Evolutionary conservation across 2,888 invertebrate genomes (phyloP), one percentile per base, ranked within the genome.

Genomic region (Tillus elongatus): DNA sequence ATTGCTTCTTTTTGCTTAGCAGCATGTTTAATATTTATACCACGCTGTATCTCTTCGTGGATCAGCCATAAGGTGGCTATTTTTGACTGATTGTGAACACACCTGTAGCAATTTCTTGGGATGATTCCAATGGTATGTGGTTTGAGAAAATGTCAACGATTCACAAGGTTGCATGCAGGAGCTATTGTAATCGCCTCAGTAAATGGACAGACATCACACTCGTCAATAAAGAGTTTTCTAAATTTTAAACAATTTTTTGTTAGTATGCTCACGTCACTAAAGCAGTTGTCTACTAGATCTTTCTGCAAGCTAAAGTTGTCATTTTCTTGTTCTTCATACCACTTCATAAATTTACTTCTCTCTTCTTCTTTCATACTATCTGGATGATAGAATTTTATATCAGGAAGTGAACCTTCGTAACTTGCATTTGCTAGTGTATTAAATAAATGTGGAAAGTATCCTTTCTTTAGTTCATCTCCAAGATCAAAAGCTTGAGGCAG

Each of bases 41-140:
- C 24, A 15, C 42, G 32, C 28, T 37, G 15, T 1, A 35, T 8
- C 36, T 46, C 45, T 13, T 43, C 38, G 29, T 35, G 38, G 6
- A 48, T 11, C 6, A 48, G 19, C 48, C 44, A 47, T 30, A 39
- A 24, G 2, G 42, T n/a, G 9, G 33, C 42, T 39, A 36, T 47
- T 28, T n/a, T 19, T 3, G 53, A 56, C 24, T 56, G 54, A 1
- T 46, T 50, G 29, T 56, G 48, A 4, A 33, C 30, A 8, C 26
- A 30, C 3, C 58, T 32, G 35, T 57, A 58, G 2, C 57, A 55
- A 2, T 32, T 16, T 37, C 40, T 34, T 0, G 55, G 57, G 9
- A 58, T 46, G 2, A 58, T 40, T 4, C 49, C 56, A 10, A 57
- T 54, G 0, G 47, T 49, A 3, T 54, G 31, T 3, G 41, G 19